These are phyloP conservation scores for Actinemys pallida DNA, from an alignment of 2,113 vertebrate species.

Conservation along the genomic window DNA sequence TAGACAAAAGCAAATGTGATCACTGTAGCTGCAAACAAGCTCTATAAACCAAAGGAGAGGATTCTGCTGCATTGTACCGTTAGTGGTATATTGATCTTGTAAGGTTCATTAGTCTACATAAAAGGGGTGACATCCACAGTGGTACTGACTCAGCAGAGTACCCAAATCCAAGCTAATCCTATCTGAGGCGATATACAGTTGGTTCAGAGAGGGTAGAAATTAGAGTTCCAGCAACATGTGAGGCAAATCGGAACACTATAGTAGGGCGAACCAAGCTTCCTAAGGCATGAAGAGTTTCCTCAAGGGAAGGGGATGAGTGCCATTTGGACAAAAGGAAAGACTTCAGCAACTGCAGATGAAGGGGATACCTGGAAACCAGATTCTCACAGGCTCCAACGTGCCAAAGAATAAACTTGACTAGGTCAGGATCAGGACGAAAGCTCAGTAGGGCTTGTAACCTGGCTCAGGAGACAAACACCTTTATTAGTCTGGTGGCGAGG, in stretches of 20 bases:
- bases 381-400: neutral
- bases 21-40: neutral
- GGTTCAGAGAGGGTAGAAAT: neutral
- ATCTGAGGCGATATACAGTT: neutral
- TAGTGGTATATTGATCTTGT: neutral
- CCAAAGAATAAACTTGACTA: neutral
- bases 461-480: neutral
- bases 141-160: neutral
- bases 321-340: neutral
- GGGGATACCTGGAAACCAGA: neutral
- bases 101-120: neutral
- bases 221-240: neutral
- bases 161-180: neutral
- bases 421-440: neutral
- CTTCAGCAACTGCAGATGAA: neutral
- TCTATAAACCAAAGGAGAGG: neutral
- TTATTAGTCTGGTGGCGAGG: neutral
- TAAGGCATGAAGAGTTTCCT: neutral
- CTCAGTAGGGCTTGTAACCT: neutral
- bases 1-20: slow-evolving; percentile 3
- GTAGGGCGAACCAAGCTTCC: neutral
- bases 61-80: neutral
- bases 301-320: neutral
- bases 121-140: neutral
- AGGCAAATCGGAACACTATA: neutral